phyloP scores from a whole-genome alignment of 2,888 invertebrate species.

The Itoplectis maculator region DNA sequence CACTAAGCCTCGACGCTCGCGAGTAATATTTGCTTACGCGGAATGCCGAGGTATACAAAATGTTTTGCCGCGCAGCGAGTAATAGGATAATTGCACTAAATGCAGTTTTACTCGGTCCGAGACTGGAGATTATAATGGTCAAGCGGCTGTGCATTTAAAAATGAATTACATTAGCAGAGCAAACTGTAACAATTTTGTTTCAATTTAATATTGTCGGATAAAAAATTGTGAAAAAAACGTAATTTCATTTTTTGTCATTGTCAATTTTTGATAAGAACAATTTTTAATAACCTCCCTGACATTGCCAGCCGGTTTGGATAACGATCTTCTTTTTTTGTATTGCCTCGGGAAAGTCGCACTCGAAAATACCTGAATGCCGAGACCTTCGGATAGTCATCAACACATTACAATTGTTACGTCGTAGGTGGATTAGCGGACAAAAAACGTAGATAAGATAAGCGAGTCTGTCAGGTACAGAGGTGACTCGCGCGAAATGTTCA shows the following conservation, averaged over 20 bases:
- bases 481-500: neutral
- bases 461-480: neutral
- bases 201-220: no score
- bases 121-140: neutral
- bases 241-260: no score
- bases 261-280: no score
- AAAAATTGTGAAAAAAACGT: no score
- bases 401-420: neutral
- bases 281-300: no score
- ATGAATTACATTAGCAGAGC: neutral
- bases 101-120: neutral
- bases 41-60: neutral
- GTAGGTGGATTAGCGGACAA: neutral
- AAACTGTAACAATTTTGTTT: neutral
- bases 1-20: neutral
- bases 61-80: neutral
- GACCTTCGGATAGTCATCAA: no score
- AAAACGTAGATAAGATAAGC: constrained; percentile 3
- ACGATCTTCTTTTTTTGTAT: neutral
- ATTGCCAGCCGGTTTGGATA: neutral
- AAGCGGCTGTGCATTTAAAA: neutral
- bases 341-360: neutral
- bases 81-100: neutral
- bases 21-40: constrained; percentile 1
- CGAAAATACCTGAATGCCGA: neutral